A percentile compares a stretch with the other conserved stretches of the same genome.
These are phyloP conservation scores for Drosophila kuntzei DNA, from an alignment of 2,888 invertebrate species.

Conservation along the genomic window DNA sequence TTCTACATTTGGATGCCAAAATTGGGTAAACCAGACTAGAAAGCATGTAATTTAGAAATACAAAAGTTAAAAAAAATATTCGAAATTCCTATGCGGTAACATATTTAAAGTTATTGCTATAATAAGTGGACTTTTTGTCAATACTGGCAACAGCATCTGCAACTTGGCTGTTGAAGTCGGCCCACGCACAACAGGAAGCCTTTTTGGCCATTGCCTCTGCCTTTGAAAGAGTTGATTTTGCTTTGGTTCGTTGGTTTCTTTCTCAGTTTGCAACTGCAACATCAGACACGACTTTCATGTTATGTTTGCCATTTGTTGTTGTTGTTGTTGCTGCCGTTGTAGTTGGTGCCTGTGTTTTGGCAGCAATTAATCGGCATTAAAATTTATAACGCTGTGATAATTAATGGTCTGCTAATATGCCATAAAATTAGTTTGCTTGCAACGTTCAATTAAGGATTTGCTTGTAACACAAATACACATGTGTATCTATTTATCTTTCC, in stretches of 20 bases:
- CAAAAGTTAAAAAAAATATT: no score
- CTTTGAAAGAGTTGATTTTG: conserved; percentile 28
- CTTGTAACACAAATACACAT: conserved; percentile 47
- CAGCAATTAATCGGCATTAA: conserved; percentile 80
- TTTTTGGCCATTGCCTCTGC: conserved; percentile 55
- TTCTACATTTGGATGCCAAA: no score
- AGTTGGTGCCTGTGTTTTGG: conserved; percentile 69
- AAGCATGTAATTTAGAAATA: no score
- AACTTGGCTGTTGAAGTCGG: conserved; percentile 18
- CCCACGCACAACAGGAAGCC: conserved; percentile 62
- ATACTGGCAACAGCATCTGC: conserved; percentile 35
- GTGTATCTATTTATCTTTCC: conserved; percentile 45
- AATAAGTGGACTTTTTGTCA: not conserved
- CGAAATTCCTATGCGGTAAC: no score
- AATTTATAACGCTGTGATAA: conserved; percentile 76
- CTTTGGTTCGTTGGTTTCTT: conserved; percentile 22
- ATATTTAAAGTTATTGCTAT: not conserved
- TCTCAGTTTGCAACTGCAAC: conserved; percentile 35
- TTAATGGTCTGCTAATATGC: conserved; percentile 79
- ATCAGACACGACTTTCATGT: conserved; percentile 51
- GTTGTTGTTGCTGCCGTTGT: conserved; percentile 19
- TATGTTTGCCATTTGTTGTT: conserved; percentile 49
- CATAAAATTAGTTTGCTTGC: conserved; percentile 76
- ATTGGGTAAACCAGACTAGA: no score
- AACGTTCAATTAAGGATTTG: conserved; percentile 78